A percentile compares a stretch with the other conserved stretches of the same genome.
phyloP scores from a whole-genome alignment of 2,797 vertebrate genomes.

The Argya squamiceps region DNA sequence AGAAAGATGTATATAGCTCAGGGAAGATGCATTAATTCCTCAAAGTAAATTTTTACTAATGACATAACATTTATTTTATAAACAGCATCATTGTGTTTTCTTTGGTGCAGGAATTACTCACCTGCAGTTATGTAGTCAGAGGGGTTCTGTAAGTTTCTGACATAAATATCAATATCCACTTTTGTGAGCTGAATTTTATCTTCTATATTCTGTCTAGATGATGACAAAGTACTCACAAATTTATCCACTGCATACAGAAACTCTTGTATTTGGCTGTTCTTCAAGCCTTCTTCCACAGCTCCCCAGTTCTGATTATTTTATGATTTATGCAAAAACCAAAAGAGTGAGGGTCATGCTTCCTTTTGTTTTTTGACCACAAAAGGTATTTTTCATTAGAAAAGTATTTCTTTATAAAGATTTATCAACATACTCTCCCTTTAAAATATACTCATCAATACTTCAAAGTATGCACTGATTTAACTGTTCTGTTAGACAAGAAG shows the following conservation, averaged over 20 bases:
- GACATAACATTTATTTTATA: neutral
- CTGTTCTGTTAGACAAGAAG: neutral
- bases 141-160: conserved; percentile 75
- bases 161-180: conserved; percentile 55
- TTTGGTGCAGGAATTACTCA: conserved; percentile 33
- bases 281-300: conserved; percentile 72
- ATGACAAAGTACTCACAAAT: conserved; percentile 76
- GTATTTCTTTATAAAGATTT: neutral
- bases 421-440: neutral
- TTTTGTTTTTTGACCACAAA: neutral
- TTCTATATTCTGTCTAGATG: conserved; percentile 77
- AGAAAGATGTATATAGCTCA: neutral
- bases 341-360: neutral
- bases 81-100: neutral
- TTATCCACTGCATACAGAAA: conserved; percentile 80
- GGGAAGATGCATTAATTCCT: neutral
- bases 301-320: conserved; percentile 77
- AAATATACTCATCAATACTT: neutral
- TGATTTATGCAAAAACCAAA: neutral
- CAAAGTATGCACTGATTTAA: neutral
- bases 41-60: neutral
- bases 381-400: neutral
- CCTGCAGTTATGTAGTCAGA: conserved; percentile 80
- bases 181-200: conserved; percentile 77
- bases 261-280: conserved; percentile 73